Conservation (phyloP, 2,113 vertebrate genomes). For the Tragulus kanchil region DNA sequence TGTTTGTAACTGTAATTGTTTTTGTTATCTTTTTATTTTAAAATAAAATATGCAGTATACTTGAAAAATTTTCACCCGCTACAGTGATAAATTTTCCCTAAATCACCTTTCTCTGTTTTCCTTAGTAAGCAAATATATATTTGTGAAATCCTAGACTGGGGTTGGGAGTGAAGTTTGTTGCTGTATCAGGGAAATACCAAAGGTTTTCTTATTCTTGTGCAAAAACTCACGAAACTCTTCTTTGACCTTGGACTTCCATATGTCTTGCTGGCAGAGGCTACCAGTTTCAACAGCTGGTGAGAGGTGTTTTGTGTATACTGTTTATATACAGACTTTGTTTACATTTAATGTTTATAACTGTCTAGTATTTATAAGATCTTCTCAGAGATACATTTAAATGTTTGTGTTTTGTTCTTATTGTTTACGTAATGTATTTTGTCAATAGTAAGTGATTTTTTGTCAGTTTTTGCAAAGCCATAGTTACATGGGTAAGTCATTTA, state of each 20-base stretch:
- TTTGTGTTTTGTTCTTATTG: background rate
- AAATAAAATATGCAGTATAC: background rate
- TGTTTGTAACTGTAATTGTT: background rate
- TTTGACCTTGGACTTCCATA: slow-evolving; percentile 1
- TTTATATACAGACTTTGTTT: background rate
- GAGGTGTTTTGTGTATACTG: slow-evolving; percentile 27
- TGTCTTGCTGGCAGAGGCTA: slow-evolving; percentile 4
- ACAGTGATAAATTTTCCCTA: background rate
- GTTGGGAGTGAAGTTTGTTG: background rate
- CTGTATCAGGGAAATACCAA: background rate
- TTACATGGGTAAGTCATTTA: background rate
- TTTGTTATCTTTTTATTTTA: slow-evolving; percentile 19
- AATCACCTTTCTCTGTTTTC: background rate
- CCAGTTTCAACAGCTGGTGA: slow-evolving; percentile 34
- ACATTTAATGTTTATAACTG: slow-evolving; percentile 21
- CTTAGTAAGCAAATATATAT: background rate
- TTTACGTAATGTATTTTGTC: no score
- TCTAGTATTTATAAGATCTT: background rate
- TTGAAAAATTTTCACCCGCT: background rate
- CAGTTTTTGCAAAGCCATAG: background rate
- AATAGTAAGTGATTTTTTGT: background rate
- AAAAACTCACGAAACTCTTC: background rate
- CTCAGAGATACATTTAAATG: background rate
- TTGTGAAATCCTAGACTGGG: background rate
- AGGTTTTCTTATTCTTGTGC: background rate